Percentiles rank a stretch among this genome's conserved stretches.
phyloP scores from a whole-genome alignment of 2,797 vertebrate genomes.

The Ibycter americanus region DNA sequence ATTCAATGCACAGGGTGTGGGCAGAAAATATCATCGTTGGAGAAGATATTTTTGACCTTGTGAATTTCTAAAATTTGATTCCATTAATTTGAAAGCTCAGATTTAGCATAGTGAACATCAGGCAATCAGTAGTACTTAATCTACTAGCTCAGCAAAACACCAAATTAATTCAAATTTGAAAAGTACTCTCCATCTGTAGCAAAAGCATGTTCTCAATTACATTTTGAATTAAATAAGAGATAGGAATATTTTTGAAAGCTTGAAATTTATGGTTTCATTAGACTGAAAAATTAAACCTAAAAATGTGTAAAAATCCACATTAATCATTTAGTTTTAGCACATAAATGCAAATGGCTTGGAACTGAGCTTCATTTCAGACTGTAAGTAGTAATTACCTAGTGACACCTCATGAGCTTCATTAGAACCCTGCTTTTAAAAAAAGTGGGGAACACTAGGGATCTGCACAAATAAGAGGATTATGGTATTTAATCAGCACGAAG shows the following conservation, averaged over 20 bases:
- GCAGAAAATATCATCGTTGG: not conserved
- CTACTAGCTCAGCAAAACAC: constrained; percentile 23
- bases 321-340: constrained; percentile 74
- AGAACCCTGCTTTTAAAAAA: constrained; percentile 52
- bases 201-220: constrained; percentile 69
- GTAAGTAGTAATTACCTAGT: constrained; percentile 67
- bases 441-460: constrained; percentile 12
- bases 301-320: constrained; percentile 73
- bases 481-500: constrained; percentile 61
- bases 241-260: constrained; percentile 49
- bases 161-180: constrained; percentile 64
- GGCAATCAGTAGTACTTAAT: constrained; percentile 22
- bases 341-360: constrained; percentile 75
- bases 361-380: constrained; percentile 65
- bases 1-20: not conserved
- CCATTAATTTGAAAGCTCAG: constrained; percentile 1
- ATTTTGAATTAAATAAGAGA: constrained; percentile 68
- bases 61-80: constrained; percentile 3
- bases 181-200: constrained; percentile 38
- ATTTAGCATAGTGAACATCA: not conserved
- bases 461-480: constrained; percentile 57
- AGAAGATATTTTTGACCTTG: constrained; percentile 18
- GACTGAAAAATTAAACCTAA: constrained; percentile 76
- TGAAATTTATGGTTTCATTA: constrained; percentile 77
- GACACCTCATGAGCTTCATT: constrained; percentile 58